Base-by-base conservation (phyloP, 64 coral and sea anemone species). In the Trachythela sp. region DNA sequence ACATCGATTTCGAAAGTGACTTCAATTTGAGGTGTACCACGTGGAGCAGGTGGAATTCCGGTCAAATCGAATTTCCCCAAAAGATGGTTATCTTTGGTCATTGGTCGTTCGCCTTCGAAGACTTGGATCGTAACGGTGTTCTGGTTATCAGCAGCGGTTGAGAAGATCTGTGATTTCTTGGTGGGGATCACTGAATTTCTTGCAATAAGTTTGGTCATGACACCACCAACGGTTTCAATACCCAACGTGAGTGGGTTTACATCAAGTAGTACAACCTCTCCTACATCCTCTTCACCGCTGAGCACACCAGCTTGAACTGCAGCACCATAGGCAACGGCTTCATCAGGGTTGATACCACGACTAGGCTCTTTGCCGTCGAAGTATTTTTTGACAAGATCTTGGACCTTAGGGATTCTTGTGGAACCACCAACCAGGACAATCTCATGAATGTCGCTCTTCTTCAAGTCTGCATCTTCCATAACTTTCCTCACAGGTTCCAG, bases 41-140 rank as follows among this genome's bases (percentile, higher is more conserved):
- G 93, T 85, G 96, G 96, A 27, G 96, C 96, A 83, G 96, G 96
- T 45, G 96, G 96, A 40, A 99, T 95, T 41, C 93, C 93, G 48
- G 94, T 99, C 40, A 99, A 85, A 80, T 99, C 96, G 64, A 99
- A 99, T 59, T 99, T 99, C 40, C 96, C 96, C 13, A 99, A 93
- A 11, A 93, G 92, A 84, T 99, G 96, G 90, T 99, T 99, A 86
- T 99, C 92, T 33, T 94, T 99, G 31, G 96, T 99, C 96, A 99
- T 99, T 40, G 96, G 96, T 77, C 96, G 89, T 36, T 99, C 96
- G 39, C 96, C 96, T 87, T 99, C 96, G 51, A 87, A 99, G 6
- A 99, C 96, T 91, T 99, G 96, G 58, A 99, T 99, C n/a, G 96
- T 99, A 67, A 99, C 96, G 45, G 94, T 94, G 87, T 99, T 94